Conservation (phyloP, 35 echinoderm and acorn worm genomes). For the Apostichopus californicus region DNA sequence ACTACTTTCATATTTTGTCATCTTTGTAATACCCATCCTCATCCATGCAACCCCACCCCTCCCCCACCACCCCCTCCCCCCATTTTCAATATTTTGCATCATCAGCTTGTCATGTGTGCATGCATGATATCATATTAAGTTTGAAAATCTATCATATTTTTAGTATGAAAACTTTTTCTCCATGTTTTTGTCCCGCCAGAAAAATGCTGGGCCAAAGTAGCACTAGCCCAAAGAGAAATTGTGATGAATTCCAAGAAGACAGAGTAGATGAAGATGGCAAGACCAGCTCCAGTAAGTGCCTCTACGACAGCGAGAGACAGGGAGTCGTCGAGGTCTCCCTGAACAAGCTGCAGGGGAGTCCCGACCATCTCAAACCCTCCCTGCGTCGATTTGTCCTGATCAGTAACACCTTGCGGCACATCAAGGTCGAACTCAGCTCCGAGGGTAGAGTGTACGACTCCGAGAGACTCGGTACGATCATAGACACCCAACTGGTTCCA, state of each 20-base stretch:
- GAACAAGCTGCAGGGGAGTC: conserved; percentile 33
- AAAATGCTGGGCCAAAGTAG: conserved; percentile 56
- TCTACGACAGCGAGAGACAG: conserved; percentile 37
- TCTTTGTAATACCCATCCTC: no score
- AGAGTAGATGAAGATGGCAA: neutral
- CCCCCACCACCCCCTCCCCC: no score
- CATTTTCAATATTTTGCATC: no score
- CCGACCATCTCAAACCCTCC: conserved; percentile 37
- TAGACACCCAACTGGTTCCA: conserved; percentile 30
- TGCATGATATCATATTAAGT: no score
- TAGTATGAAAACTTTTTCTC: no score
- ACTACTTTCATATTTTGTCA: no score
- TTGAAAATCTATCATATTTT: no score
- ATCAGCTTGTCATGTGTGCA: no score
- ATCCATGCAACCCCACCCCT: no score
- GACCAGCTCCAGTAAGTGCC: conserved; percentile 1
- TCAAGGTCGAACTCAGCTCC: conserved; percentile 21
- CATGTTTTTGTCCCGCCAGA: neutral
- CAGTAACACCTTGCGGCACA: conserved; percentile 51
- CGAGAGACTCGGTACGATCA: conserved; percentile 23
- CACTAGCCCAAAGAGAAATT: conserved; percentile 42
- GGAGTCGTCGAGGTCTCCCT: conserved; percentile 33
- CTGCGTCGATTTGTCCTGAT: conserved; percentile 42
- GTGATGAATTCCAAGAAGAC: conserved; percentile 1
- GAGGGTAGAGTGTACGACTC: conserved; percentile 49